phyloP scores from a whole-genome alignment of 2,113 vertebrate species.

The Acrocephalus kingi region DNA sequence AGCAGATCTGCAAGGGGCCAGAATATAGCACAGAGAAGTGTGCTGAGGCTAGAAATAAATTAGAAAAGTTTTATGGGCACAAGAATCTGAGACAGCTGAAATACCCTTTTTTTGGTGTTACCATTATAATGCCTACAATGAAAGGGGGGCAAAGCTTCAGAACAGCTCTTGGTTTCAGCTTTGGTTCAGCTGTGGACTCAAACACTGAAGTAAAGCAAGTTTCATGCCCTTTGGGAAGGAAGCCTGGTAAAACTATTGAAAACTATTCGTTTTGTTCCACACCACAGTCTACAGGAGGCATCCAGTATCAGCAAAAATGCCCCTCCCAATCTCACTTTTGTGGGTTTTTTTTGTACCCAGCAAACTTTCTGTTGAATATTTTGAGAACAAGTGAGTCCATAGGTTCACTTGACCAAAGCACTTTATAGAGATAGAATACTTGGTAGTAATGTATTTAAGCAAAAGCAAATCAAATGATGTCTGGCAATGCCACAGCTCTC shows the following conservation, averaged over 20 bases:
- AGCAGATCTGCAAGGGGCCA: background rate
- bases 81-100: background rate
- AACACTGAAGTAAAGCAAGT: background rate
- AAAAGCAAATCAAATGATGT: background rate
- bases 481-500: background rate
- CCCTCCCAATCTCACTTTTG: rapidly evolving
- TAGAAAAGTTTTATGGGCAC: background rate
- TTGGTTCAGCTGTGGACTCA: background rate
- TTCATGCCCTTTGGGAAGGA: background rate
- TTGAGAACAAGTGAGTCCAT: background rate
- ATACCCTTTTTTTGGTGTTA: background rate
- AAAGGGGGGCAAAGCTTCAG: background rate
- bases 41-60: background rate
- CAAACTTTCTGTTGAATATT: background rate
- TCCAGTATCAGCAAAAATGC: background rate
- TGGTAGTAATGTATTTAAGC: background rate
- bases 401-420: background rate
- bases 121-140: background rate
- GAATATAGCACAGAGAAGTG: background rate
- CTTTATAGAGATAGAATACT: background rate
- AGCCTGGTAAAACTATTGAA: background rate
- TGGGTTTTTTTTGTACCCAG: rapidly evolving
- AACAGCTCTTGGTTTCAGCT: background rate
- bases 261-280: background rate
- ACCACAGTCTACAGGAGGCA: background rate